Evolutionary conservation across 2,113 vertebrate genomes (phyloP), one percentile per base, ranked within the genome.

Genomic region (Tyrannus savana): DNA sequence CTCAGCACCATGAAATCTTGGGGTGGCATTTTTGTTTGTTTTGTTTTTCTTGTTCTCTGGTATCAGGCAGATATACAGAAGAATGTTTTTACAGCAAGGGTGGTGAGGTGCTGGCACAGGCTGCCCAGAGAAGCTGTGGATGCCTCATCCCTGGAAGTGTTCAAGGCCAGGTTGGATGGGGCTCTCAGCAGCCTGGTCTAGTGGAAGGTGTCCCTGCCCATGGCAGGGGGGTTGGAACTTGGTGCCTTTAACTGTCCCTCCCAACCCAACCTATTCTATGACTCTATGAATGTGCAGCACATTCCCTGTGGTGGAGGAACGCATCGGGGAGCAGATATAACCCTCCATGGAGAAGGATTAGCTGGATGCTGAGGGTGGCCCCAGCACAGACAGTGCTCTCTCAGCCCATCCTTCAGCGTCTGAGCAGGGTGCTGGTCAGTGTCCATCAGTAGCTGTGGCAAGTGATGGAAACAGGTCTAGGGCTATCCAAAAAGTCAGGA

Each of bases 361-460:
- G 53, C 60, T 89, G 74, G 21, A 58, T 64, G 50, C 22, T 52
- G 86, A 69, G n/a, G 12, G 21, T 84, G 47, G 18, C 37, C 56
- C 24, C 75, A 47, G 30, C n/a, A 33, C 1, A 9, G 27, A 24
- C 37, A 35, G 14, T 50, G 49, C 19, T 35, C 23, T 63, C 69
- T 44, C 2, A 33, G 17, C 42, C 35, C 41, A 21, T 24, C 37
- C 27, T 46, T 55, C 49, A 63, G 33, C 30, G 8, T 21, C 62
- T 59, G 56, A 69, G 46, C 62, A 28, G 31, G 31, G 19, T 49
- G 22, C 10, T 7, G 3, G 27, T 58, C 17, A 53, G n/a, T 16
- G 5, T 14, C 56, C 47, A 22, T 9, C 0, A 0, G 10, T 4
- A 23, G 14, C 63, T 50, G 9, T 31, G 22, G 6, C 14, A 58